Evolutionary conservation across 1,140 invertebrate genomes (phyloP).

Genomic region (Trachymyrmex septentrionalis): DNA sequence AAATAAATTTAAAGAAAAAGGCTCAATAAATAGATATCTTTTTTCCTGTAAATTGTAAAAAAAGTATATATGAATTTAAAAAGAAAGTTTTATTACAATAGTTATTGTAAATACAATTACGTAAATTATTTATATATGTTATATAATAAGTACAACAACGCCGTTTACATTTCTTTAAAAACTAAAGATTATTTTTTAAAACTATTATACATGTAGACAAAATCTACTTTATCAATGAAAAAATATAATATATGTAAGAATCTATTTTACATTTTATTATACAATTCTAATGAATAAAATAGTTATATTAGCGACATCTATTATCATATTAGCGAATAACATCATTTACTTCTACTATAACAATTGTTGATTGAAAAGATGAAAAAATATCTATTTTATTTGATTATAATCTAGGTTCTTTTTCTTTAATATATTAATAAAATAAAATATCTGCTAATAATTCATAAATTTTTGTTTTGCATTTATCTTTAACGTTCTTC

Average conservation of each 20-base stretch:
- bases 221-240: not conserved
- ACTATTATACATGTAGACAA: not conserved
- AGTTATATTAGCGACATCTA: not conserved
- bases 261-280: not conserved
- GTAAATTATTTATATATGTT: not conserved
- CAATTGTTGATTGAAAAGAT: conserved; percentile 10
- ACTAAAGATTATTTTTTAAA: not conserved
- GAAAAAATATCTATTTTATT: not conserved
- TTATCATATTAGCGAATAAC: not conserved
- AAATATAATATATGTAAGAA: not conserved
- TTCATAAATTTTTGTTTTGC: not conserved
- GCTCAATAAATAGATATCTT: not conserved
- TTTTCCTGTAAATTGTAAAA: not conserved
- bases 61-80: not conserved
- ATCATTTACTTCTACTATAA: conserved; percentile 6
- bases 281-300: not conserved
- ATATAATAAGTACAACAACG: not conserved
- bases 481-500: not conserved
- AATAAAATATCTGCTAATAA: not conserved
- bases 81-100: not conserved
- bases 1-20: conserved; percentile 4
- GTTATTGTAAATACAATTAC: not conserved
- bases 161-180: not conserved
- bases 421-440: not conserved
- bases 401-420: not conserved